phyloP scores from a whole-genome alignment of 2,888 invertebrate species.

The Syritta pipiens region DNA sequence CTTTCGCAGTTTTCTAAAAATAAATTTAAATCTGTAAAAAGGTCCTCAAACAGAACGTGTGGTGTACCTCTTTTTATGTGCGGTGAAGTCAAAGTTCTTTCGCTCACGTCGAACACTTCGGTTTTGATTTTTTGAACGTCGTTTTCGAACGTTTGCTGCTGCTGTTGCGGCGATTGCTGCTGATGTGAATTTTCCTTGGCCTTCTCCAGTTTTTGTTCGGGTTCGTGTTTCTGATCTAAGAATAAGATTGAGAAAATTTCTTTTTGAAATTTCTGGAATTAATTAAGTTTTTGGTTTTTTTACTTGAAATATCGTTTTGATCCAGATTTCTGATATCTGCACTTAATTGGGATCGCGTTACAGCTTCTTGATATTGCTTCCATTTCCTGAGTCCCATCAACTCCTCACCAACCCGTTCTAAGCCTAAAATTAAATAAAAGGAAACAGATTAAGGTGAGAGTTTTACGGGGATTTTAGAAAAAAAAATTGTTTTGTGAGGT shows the following conservation, averaged over 20 bases:
- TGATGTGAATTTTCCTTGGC: conserved; percentile 65
- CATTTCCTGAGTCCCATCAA: conserved; percentile 98
- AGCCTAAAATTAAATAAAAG: conserved; percentile 83
- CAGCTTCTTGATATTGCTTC: conserved; percentile 93
- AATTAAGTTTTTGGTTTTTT: background rate
- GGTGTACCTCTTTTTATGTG: conserved; percentile 47
- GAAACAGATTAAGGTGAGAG: conserved; percentile 9
- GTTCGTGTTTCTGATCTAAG: conserved; percentile 42
- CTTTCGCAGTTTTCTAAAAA: conserved; percentile 44
- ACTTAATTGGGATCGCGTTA: conserved; percentile 81
- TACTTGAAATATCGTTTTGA: conserved; percentile 70
- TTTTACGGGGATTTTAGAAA: no score
- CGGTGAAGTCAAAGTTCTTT: conserved; percentile 28
- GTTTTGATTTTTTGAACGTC: conserved; percentile 46
- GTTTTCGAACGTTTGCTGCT: conserved; percentile 51
- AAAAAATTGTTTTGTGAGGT: no score
- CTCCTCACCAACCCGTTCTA: conserved; percentile 98
- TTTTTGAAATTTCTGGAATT: background rate
- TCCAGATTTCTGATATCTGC: conserved; percentile 71
- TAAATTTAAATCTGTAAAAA: background rate
- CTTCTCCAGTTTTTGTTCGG: conserved; percentile 54
- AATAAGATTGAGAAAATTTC: background rate
- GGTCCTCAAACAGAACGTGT: background rate
- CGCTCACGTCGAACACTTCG: conserved; percentile 44
- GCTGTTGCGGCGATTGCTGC: conserved; percentile 68